These are phyloP conservation scores for Ophion slaviceki DNA, from an alignment of 2,888 invertebrate species.

Conservation along the genomic window DNA sequence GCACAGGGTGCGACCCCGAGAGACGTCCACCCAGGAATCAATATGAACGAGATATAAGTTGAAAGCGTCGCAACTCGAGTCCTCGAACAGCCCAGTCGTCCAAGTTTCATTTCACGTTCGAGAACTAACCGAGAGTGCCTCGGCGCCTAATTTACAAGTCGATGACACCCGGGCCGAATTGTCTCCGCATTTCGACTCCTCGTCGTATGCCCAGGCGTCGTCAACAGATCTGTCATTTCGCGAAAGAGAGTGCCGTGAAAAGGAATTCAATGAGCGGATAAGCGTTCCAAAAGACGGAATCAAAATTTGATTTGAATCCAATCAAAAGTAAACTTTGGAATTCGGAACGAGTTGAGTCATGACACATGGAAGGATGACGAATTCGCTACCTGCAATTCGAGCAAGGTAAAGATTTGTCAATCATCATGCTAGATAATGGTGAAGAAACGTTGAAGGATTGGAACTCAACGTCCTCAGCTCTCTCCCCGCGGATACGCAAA, in stretches of 20 bases:
- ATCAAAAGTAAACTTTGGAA: not conserved
- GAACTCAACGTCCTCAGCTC: not conserved
- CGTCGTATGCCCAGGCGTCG: conserved; percentile 21
- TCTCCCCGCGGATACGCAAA: conserved; percentile 10
- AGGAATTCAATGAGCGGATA: conserved; percentile 14
- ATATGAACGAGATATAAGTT: conserved; percentile 18
- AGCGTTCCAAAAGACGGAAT: not conserved
- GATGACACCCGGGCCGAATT: conserved; percentile 53
- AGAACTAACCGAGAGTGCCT: conserved; percentile 11
- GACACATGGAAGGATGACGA: not conserved
- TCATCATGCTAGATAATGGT: not conserved
- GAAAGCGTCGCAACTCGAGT: not conserved
- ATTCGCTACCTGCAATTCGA: not conserved
- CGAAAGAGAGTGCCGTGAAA: not conserved
- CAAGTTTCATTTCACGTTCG: conserved; percentile 38
- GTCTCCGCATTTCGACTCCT: conserved; percentile 34
- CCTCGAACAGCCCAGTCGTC: conserved; percentile 6
- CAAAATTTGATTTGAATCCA: not conserved
- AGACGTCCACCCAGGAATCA: conserved; percentile 49
- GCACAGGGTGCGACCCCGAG: conserved; percentile 15
- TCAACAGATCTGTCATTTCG: not conserved
- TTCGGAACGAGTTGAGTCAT: not conserved
- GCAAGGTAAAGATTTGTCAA: not conserved
- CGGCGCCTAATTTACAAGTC: conserved; percentile 63
- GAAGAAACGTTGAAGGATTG: not conserved